Conservation (phyloP, 2,797 vertebrate species). For the Onychomys leucogaster region DNA sequence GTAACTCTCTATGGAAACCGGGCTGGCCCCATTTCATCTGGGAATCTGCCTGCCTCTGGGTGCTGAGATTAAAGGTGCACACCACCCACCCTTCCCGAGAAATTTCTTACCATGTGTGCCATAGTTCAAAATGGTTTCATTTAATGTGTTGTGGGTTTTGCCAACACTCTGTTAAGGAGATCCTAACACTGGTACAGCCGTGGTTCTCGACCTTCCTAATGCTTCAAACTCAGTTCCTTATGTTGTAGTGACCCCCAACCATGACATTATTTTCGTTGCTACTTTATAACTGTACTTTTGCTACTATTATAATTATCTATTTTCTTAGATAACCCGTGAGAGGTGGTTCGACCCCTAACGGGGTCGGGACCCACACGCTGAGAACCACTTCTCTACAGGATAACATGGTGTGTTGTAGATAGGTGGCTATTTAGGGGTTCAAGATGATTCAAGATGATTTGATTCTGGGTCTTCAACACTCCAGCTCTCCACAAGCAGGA, state of each 20-base stretch:
- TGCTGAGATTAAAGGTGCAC: background rate
- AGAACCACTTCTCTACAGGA: background rate
- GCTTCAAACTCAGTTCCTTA: background rate
- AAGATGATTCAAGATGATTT: too few species aligned
- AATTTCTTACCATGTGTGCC: background rate
- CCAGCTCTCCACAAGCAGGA: too few species aligned
- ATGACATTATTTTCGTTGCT: background rate
- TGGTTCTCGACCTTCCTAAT: background rate
- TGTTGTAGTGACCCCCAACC: background rate
- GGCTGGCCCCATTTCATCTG: background rate
- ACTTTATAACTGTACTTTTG: background rate
- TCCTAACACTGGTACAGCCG: background rate
- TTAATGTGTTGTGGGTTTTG: background rate
- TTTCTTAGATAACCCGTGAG: too few species aligned
- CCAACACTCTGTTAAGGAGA: background rate
- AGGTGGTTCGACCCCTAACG: background rate
- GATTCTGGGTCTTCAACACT: background rate
- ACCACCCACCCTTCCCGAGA: too few species aligned
- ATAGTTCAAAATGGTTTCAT: background rate
- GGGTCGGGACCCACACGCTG: background rate
- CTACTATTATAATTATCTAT: too few species aligned
- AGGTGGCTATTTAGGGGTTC: background rate
- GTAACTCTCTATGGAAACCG: too few species aligned
- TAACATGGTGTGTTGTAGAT: background rate
- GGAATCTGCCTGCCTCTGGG: background rate